Evolutionary conservation across 2,888 invertebrate genomes (phyloP), one percentile per base, ranked within the genome.

Genomic region (Stenotaenia linearis): DNA sequence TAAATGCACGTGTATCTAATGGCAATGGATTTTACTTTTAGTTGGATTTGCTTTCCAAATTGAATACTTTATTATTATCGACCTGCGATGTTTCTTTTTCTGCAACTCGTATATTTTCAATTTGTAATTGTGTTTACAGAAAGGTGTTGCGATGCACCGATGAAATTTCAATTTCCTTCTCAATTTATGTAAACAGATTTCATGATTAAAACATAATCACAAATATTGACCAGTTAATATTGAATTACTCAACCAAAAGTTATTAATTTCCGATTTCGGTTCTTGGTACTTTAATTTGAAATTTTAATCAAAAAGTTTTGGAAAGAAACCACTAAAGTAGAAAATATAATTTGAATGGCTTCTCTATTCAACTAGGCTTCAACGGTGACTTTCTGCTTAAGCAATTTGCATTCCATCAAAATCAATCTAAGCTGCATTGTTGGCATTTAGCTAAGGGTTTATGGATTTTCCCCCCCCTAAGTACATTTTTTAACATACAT

Each of bases 261-360:
- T 40, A 40, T 40, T 40, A 21, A 18, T 50, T 50, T 18, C 21
- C n/a, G 3, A 5, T 50, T 45, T 45, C 18, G 7, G n/a, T 50
- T 25, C 0, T 12, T 69, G 15, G 0, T 28, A 28, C 25, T 69
- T 28, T 28, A 1, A 28, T 6, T 25, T 69, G 12, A 69, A 69
- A 69, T 25, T 69, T 69, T 69, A 69, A 69, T 69, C 28, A 50
- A 50, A 50, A 50, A 6, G 25, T 69, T 28, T 25, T 23, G 25
- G n/a, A 21, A 56, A 56, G 69, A 69, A 69, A 28, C 69, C 69
- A 25, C 9, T n/a, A 28, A 25, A 69, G 69, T 12, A 28, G 25
- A 69, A 69, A 69, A 69, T 50, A 69, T 69, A 69, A 69, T 69
- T 69, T 69, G 12, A 69, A 23, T 69, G 69, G 69, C 69, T 69